Percentiles rank a stretch among this genome's conserved stretches.
These are phyloP conservation scores for Cordilura impudica DNA, from an alignment of 2,888 invertebrate genomes.

Conservation along the genomic window DNA sequence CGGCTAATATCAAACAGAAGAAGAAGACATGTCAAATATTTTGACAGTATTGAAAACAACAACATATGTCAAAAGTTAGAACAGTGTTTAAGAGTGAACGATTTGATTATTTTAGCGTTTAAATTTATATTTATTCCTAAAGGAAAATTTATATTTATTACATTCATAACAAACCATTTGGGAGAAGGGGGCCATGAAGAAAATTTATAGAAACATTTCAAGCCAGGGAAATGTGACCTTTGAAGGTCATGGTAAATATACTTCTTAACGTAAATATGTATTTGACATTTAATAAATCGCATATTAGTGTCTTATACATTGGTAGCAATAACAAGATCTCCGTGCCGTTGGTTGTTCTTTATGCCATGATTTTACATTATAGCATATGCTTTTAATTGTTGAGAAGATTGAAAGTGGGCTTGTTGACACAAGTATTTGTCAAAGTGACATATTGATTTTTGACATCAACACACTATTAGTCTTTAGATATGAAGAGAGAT, in stretches of 20 bases:
- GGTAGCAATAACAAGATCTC: no score
- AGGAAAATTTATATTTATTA: constrained; percentile 15
- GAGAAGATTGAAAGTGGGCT: constrained; percentile 2
- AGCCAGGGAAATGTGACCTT: no score
- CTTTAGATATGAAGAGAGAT: constrained; percentile 24
- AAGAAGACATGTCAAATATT: constrained; percentile 52
- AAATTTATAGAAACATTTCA: no score
- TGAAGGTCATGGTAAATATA: no score
- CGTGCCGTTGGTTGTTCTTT: constrained; percentile 28
- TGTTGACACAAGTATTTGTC: constrained; percentile 59
- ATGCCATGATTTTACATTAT: background rate
- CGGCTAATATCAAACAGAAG: constrained; percentile 60
- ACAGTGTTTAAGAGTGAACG: constrained; percentile 29
- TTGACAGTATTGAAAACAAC: constrained; percentile 57
- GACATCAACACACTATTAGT: constrained; percentile 57
- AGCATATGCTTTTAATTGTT: constrained; percentile 29
- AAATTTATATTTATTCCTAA: constrained; percentile 36
- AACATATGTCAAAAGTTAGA: constrained; percentile 51
- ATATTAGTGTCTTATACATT: no score
- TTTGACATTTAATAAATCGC: no score
- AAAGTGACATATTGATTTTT: constrained; percentile 53
- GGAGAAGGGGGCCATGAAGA: background rate
- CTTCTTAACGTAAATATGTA: no score
- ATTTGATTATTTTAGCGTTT: constrained; percentile 9
- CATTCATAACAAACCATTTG: background rate